Evolutionary conservation across 2,888 invertebrate species (phyloP).

Genomic region (Chrysina gloriosa): DNA sequence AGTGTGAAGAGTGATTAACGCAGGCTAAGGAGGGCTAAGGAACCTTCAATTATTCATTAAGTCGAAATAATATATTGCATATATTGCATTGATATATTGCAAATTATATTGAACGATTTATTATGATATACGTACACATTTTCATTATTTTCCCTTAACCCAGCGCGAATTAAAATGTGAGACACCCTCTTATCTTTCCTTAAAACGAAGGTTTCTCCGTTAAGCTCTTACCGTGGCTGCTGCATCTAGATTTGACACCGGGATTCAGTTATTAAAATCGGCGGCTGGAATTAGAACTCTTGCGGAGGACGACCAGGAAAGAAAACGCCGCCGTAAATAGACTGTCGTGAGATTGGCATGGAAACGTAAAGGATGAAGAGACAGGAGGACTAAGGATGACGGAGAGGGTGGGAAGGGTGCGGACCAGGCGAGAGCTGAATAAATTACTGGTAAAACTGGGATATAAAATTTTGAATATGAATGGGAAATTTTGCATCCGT

Average conservation of each 20-base stretch:
- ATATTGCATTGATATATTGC: not conserved
- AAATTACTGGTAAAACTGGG: slow-evolving; percentile 82
- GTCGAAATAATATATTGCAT: not conserved
- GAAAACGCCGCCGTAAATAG: slow-evolving; percentile 34
- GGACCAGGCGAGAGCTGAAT: slow-evolving; percentile 70
- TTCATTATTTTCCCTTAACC: not conserved
- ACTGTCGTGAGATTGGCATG: slow-evolving; percentile 23
- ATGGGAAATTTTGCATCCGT: slow-evolving; percentile 88
- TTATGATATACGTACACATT: not conserved
- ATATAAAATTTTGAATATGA: slow-evolving; percentile 93
- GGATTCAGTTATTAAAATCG: slow-evolving; percentile 52
- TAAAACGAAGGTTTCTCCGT: slow-evolving; percentile 1
- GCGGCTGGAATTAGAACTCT: slow-evolving; percentile 50
- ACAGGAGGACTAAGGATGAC: slow-evolving; percentile 20
- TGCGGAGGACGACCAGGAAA: slow-evolving; percentile 39
- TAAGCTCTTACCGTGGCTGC: slow-evolving; percentile 41
- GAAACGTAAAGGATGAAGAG: slow-evolving; percentile 41
- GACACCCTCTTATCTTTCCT: not conserved
- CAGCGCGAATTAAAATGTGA: not conserved
- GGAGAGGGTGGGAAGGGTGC: slow-evolving; percentile 59
- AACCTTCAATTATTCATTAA: not conserved
- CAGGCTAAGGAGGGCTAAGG: no score
- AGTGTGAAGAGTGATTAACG: no score
- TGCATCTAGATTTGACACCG: slow-evolving; percentile 48
- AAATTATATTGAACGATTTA: not conserved